Evolutionary conservation across 2,888 invertebrate genomes (phyloP), one percentile per base, ranked within the genome.

Genomic region (Papilio protenor): DNA sequence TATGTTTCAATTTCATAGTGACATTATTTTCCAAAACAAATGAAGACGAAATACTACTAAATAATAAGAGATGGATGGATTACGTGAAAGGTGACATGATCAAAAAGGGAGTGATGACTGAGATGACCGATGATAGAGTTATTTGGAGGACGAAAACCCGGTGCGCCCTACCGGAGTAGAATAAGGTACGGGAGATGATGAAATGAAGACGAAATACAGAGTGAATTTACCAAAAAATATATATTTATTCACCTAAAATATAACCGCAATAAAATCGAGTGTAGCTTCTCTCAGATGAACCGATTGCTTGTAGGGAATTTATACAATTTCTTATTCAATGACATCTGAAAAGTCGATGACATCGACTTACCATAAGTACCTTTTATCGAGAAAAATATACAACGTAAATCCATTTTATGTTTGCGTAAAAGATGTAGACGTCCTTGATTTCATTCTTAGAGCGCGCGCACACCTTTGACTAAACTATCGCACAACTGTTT

Each of bases 241-340:
- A 70, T 21, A 70, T 70, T 47, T 23, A 12, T 40, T 6, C 40
- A 3, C 12, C 21, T 16, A 70, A 69, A 69, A 45, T 69, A 69
- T 45, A 70, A 70, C 70, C 21, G 47, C 14, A 21, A 21, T 23
- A 21, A 23, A 47, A 70, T 11, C 45, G 1, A 47, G 45, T 23
- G 1, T 23, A 23, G 21, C 21, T 70, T 47, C 10, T 12, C 8
- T 47, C 21, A 40, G 47, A 70, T 47, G 21, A 70, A 23, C 21
- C 21, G 18, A 70, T 70, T 21, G 57, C 21, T 57, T 40, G 70
- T 47, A 23, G 47, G 8, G 23, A 70, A 70, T 70, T 70, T 70
- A 70, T 70, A 47, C 70, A 45, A 47, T 70, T 70, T 47, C 23
- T 16, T 45, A 45, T 70, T 70, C 70, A 70, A 70, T 70, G 70